Evolutionary conservation across 2,113 vertebrate species (phyloP).

Genomic region (Nibea albiflora): DNA sequence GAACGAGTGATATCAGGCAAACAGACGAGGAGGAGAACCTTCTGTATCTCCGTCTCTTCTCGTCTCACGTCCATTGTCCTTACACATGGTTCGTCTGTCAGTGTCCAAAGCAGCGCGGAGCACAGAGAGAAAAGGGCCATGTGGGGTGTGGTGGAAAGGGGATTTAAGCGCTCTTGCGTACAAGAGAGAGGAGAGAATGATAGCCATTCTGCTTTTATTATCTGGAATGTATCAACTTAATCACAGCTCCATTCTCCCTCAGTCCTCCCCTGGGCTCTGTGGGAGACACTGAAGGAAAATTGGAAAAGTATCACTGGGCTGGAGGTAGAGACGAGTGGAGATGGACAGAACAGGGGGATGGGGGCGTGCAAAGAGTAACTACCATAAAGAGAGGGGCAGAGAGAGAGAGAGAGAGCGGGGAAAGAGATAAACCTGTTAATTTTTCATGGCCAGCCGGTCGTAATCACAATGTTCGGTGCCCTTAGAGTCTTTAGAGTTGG

Average conservation of each 20-base stretch:
- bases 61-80: conserved; percentile 63
- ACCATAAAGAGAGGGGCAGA: conserved; percentile 68
- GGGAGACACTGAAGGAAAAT: conserved; percentile 80
- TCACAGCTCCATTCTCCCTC: conserved; percentile 79
- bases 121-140: conserved; percentile 47
- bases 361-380: conserved; percentile 54
- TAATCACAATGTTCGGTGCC: conserved; percentile 83
- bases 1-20: conserved; percentile 55
- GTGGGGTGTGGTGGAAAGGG: conserved; percentile 40
- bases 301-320: conserved; percentile 79
- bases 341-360: conserved; percentile 67
- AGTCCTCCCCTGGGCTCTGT: conserved; percentile 77
- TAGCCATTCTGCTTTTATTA: conserved; percentile 82
- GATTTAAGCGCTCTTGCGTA: conserved; percentile 57
- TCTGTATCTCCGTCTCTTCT: conserved; percentile 46
- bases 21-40: conserved; percentile 37
- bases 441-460: conserved; percentile 82
- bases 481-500: conserved; percentile 80
- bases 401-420: conserved; percentile 59
- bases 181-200: conserved; percentile 73
- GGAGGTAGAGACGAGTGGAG: conserved; percentile 68
- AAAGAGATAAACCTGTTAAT: conserved; percentile 86
- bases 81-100: conserved; percentile 66
- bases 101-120: conserved; percentile 71
- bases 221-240: conserved; percentile 84